Percentiles rank a stretch among this genome's conserved stretches.
phyloP scores from a whole-genome alignment of 2,113 vertebrate genomes.

The Cairina moschata region DNA sequence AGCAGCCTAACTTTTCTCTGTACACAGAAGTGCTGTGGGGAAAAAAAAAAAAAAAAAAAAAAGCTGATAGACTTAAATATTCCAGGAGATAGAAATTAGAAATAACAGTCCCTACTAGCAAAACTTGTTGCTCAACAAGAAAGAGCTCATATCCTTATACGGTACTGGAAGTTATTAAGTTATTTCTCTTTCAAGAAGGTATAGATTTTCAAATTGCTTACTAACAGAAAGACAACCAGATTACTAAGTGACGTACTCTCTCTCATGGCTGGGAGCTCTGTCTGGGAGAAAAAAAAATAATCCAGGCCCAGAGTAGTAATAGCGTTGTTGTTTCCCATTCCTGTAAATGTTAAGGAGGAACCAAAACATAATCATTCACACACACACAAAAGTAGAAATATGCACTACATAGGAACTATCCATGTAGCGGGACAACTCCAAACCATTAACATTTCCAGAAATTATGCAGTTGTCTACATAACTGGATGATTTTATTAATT shows the following conservation, averaged over 20 bases:
- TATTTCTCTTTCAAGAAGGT: neutral
- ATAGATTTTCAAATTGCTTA: conserved; percentile 43
- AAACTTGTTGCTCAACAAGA: conserved; percentile 26
- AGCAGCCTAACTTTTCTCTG: neutral
- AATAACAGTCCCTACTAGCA: neutral
- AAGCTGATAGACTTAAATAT: neutral
- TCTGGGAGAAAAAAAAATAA: conserved; percentile 4
- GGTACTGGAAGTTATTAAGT: conserved; percentile 30
- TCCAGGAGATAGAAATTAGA: neutral
- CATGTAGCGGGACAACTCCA: conserved; percentile 42
- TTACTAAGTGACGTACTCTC: conserved; percentile 33
- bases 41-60: neutral
- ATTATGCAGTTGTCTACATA: conserved; percentile 37
- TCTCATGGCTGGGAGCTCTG: conserved; percentile 15
- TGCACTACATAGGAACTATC: conserved; percentile 33
- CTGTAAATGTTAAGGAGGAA: conserved; percentile 51
- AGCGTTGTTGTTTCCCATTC: conserved; percentile 68
- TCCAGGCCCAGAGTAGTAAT: conserved; percentile 57
- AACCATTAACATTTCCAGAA: conserved; percentile 37
- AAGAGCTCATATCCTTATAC: conserved; percentile 45
- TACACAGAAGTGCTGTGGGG: neutral
- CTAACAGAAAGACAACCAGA: neutral
- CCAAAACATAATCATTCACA: conserved; percentile 48
- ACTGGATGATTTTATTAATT: neutral
- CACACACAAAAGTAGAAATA: conserved; percentile 35